Conservation (phyloP, 2,888 invertebrate genomes). For the Lissocephala sabroskyi region DNA sequence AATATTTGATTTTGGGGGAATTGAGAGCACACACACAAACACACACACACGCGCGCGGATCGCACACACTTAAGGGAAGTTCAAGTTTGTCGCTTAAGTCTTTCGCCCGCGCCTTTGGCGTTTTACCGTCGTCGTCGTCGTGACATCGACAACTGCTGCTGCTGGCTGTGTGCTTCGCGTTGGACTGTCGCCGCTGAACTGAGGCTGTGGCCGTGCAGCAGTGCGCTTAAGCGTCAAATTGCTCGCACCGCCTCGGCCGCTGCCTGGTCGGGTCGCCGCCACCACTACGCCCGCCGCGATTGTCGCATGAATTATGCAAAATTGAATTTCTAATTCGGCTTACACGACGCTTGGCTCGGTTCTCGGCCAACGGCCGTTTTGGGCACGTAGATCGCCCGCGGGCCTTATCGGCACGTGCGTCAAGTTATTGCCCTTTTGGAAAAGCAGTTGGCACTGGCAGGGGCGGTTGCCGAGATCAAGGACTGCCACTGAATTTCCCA, state of each 20-base stretch:
- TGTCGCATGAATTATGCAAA: conserved; percentile 41
- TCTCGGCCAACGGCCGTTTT: conserved; percentile 1
- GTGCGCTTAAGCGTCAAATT: conserved; percentile 65
- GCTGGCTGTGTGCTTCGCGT: conserved; percentile 27
- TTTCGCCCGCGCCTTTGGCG: conserved; percentile 31
- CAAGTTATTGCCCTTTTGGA: conserved; percentile 2
- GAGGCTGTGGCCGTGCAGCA: conserved; percentile 58
- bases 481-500: not conserved
- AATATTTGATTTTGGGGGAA: no score
- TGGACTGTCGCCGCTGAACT: conserved; percentile 68
- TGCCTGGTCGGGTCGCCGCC: not conserved
- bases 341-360: not conserved
- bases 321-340: conserved; percentile 20
- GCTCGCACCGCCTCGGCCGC: conserved; percentile 24
- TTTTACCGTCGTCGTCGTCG: conserved; percentile 8
- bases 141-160: conserved; percentile 9
- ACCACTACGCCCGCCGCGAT: not conserved
- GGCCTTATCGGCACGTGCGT: not conserved
- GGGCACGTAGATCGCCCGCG: no score
- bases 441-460: no score
- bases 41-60: conserved; percentile 7
- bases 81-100: conserved; percentile 66
- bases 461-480: not conserved
- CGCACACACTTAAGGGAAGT: conserved; percentile 35
- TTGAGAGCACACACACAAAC: conserved; percentile 5